A percentile compares a stretch with the other conserved stretches of the same genome.
Conservation (phyloP, 37 sponge, comb jelly and placozoan species). For the Ephydatia muelleri region DNA sequence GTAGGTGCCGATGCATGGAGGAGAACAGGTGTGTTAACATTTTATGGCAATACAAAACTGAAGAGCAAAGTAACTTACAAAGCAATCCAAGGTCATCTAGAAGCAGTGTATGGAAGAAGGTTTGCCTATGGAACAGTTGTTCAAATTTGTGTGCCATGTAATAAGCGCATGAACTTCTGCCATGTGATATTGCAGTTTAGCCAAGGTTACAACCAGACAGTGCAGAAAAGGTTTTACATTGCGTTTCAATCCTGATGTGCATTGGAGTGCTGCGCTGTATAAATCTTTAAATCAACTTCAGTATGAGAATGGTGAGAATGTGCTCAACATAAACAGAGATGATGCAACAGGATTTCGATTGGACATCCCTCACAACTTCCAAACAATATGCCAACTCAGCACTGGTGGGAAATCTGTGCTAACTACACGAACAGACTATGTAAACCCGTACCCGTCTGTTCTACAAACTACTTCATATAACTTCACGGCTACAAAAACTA, state of each 20-base stretch:
- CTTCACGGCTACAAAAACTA: conserved; percentile 31
- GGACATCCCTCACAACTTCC: conserved; percentile 41
- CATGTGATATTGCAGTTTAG: conserved; percentile 23
- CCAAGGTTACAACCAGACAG: conserved; percentile 37
- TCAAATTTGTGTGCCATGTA: conserved; percentile 37
- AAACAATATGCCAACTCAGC: conserved; percentile 35
- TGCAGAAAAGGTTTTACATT: conserved; percentile 39
- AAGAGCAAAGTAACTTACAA: conserved; percentile 29
- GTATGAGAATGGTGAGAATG: conserved; percentile 34
- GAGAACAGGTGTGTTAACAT: conserved; percentile 45
- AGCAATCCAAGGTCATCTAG: conserved; percentile 20
- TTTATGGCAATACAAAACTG: conserved; percentile 32
- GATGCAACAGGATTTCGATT: conserved; percentile 60
- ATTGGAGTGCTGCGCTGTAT: conserved; percentile 48
- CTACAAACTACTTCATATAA: conserved; percentile 58
- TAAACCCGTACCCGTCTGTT: conserved; percentile 34
- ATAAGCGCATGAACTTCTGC: conserved; percentile 27
- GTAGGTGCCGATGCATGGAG: conserved; percentile 42
- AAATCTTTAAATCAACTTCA: conserved; percentile 16
- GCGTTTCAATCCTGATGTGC: conserved; percentile 41
- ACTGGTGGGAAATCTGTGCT: conserved; percentile 20
- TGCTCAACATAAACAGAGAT: conserved; percentile 52
- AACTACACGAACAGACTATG: conserved; percentile 54
- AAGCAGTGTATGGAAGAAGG: conserved; percentile 8
- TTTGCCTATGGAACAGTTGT: conserved; percentile 40